Conservation (phyloP, 2,888 invertebrate genomes). For the Bedellia somnulentella region DNA sequence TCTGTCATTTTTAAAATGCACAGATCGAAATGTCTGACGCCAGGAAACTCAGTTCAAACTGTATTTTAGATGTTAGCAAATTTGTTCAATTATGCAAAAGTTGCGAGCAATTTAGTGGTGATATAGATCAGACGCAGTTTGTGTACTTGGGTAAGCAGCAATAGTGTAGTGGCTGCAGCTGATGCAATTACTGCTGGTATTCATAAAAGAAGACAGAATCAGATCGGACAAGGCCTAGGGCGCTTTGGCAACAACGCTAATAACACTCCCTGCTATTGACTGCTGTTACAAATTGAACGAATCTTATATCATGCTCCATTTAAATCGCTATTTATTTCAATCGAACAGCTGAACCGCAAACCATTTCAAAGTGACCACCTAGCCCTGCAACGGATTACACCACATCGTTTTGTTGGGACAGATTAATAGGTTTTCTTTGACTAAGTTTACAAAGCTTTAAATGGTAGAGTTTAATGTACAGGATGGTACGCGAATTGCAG, state of each 20-base stretch:
- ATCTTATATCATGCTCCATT: conserved; percentile 37
- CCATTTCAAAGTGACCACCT: too few species aligned
- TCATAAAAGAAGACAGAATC: conserved; percentile 50
- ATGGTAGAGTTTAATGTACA: too few species aligned
- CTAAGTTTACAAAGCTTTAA: too few species aligned
- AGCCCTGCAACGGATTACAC: too few species aligned
- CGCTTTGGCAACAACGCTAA: conserved; percentile 44
- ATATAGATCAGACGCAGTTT: conserved; percentile 3
- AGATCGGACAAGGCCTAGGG: conserved; percentile 40
- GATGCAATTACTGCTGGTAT: conserved; percentile 43
- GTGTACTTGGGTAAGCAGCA: conserved; percentile 17
- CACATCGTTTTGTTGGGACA: too few species aligned
- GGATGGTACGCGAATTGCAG: too few species aligned
- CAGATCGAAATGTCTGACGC: too few species aligned
- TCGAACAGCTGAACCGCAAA: conserved; percentile 6
- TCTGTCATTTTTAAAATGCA: too few species aligned
- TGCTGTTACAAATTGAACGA: conserved; percentile 47
- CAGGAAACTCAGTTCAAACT: conserved; percentile 1
- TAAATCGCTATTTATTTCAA: conserved; percentile 37
- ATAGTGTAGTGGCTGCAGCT: conserved; percentile 17
- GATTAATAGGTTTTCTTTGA: too few species aligned
- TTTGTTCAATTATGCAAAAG: conserved; percentile 5
- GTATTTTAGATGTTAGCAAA: conserved; percentile 4
- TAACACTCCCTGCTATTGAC: conserved; percentile 47
- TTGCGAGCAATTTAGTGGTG: neutral